Conservation (phyloP, 37 sponge, comb jelly and placozoan genomes). For the Axinella damicornis region DNA sequence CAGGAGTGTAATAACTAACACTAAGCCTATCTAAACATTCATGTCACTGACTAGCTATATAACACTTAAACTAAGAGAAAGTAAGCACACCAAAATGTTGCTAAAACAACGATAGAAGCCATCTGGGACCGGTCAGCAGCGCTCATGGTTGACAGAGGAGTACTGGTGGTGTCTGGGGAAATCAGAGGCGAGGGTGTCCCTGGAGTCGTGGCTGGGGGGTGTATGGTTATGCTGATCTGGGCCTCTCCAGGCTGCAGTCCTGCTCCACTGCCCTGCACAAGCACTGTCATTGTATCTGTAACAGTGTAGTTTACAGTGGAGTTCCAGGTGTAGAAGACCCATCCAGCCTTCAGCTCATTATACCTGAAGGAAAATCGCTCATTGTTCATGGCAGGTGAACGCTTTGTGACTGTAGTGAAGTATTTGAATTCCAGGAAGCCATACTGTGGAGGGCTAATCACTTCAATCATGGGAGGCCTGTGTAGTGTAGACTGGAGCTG, state of each 20-base stretch:
- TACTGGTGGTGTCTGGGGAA: neutral
- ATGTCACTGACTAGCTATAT: too few species aligned
- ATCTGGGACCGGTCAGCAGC: neutral
- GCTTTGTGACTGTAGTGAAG: too few species aligned
- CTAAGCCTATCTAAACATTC: too few species aligned
- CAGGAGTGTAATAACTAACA: too few species aligned
- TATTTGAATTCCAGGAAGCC: conserved; percentile 30
- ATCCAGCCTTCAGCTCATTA: conserved; percentile 19
- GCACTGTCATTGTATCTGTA: conserved; percentile 17
- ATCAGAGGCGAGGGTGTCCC: neutral
- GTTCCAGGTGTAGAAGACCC: conserved; percentile 50
- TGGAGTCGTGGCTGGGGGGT: neutral
- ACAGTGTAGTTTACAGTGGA: neutral
- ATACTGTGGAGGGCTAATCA: conserved; percentile 6
- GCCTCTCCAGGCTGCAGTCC: conserved; percentile 46
- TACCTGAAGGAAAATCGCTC: conserved; percentile 27
- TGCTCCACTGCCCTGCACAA: conserved; percentile 12
- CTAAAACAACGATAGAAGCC: too few species aligned
- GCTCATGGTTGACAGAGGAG: neutral
- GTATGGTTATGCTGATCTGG: neutral
- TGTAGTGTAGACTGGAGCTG: neutral
- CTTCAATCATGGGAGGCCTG: conserved; percentile 1
- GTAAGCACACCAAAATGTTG: too few species aligned
- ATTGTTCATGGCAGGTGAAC: too few species aligned
- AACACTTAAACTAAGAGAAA: too few species aligned